Base-by-base conservation (phyloP, 1,140 invertebrate genomes). In the Trypoxylus dichotomus region DNA sequence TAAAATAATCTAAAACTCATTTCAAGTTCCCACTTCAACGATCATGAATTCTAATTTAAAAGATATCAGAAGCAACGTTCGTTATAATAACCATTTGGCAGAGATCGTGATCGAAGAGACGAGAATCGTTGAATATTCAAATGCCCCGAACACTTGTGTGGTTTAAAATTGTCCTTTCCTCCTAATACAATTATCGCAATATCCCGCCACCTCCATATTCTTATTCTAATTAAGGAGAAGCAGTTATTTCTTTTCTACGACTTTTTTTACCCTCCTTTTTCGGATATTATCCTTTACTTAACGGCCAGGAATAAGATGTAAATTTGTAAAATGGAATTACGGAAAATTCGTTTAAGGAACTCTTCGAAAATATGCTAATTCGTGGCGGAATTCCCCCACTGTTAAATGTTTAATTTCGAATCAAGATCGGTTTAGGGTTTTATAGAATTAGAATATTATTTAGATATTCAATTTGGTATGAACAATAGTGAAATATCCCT, bases 221-320 rank as follows among this genome's bases (percentile, higher is more conserved):
- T 27, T 63, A 63, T 63, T 63, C 60, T 24, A 63, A 63, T 63
- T 63, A 63, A 7, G 21, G 60, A 27, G 25, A 27, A 63, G 60
- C 24, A 63, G 60, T 63, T 63, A 63, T 21, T 63, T 63, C 60
- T 63, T 63, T 63, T 13, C 19, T n/a, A 24, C 60, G 60, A 63
- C 21, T 63, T 27, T 63, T 63, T 63, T 24, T 8, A 5, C 32
- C 10, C 19, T 11, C 25, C 25, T 27, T 63, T 3, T 63, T 27
- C 21, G 60, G 60, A 63, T 63, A 63, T 63, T 63, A 63, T 63
- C 60, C n/a, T 63, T 27, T 63, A 63, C n/a, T 63, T 63, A 63
- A 63, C 3, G 60, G 60, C 13, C 21, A 24, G 13, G 60, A 63
- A 24, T 63, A 63, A 63, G 60, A 63, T 63, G 60, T 63, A 63